Conservation (phyloP, 2,113 vertebrate genomes). For the Lanius collurio region DNA sequence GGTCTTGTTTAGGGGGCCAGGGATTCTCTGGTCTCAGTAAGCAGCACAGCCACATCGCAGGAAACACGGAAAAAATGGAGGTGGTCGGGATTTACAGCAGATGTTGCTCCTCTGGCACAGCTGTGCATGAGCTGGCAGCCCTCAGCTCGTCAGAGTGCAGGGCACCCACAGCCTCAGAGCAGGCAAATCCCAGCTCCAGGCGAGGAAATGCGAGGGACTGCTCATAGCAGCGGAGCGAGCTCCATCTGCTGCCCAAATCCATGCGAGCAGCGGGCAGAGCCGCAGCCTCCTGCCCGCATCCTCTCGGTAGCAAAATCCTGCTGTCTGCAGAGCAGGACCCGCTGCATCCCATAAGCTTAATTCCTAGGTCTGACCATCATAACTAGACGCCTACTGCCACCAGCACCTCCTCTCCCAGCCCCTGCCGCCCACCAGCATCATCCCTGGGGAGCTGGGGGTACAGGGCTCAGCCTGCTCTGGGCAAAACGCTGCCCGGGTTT, state of each 20-base stretch:
- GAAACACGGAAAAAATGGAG: rapidly evolving
- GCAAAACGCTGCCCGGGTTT: rapidly evolving
- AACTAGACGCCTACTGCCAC: rapidly evolving
- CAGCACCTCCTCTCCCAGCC: neutral
- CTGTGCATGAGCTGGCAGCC: neutral
- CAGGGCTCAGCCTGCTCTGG: neutral
- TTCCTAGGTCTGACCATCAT: neutral
- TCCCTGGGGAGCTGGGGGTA: rapidly evolving
- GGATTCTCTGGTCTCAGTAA: rapidly evolving
- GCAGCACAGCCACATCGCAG: neutral
- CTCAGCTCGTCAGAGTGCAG: rapidly evolving
- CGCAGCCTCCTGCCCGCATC: neutral
- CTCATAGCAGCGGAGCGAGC: neutral
- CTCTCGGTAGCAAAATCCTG: neutral
- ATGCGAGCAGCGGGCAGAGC: neutral
- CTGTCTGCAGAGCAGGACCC: neutral
- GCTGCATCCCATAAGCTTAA: rapidly evolving
- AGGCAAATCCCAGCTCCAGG: rapidly evolving
- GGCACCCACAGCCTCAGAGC: neutral
- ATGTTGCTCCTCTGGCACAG: neutral
- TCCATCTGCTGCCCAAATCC: slow-evolving; percentile 48
- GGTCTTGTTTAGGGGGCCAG: neutral
- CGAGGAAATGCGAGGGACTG: neutral
- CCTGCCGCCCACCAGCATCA: neutral
- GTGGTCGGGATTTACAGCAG: rapidly evolving